Evolutionary conservation across 2,113 vertebrate species (phyloP), one percentile per base, ranked within the genome.

Genomic region (Rhinoderma darwinii): DNA sequence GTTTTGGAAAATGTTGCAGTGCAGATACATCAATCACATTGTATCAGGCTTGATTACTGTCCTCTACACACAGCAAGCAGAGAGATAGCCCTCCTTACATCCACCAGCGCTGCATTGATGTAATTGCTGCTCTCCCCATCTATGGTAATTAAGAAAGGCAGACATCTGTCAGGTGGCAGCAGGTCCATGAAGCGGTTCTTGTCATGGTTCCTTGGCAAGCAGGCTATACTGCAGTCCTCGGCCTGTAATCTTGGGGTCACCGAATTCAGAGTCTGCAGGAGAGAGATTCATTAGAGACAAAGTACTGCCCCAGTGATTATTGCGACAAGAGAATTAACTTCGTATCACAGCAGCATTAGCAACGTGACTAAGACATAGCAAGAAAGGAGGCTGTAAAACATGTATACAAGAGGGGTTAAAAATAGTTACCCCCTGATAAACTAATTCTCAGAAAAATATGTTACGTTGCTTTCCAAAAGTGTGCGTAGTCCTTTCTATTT

Each of bases 81-180:
- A 93, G 91, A 94, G 91, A 93, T 89, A 83, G 88, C 88, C 91
- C 92, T 89, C 96, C 98, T 97, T 97, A 99, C 98, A 4, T 99
- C 98, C 97, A 99, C 98, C 91, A 99, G 96, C 80, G 98, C 98
- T 83, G 98, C 98, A 86, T 99, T 99, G 94, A 99, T 98, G 94
- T 99, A 99, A 95, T 99, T 99, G 93, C 98, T 99, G 93, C 98
- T 99, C 90, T 99, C 98, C 61, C 98, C 98, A 56, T 99, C 98
- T 90, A 99, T 97, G 88, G 98, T 99, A 90, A 99, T 99, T 95
- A 99, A 95, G 94, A 99, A 99, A 90, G 98, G 98, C 89, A 99
- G 95, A 93, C 98, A 99, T 95, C 98, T 95, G 91, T 99, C 98
- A 83, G 98, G 98, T 89, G 98, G 98, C 89, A 99, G 96, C 93